Evolutionary conservation across 2,797 vertebrate species (phyloP).

Genomic region (Pantherophis vulpinus): DNA sequence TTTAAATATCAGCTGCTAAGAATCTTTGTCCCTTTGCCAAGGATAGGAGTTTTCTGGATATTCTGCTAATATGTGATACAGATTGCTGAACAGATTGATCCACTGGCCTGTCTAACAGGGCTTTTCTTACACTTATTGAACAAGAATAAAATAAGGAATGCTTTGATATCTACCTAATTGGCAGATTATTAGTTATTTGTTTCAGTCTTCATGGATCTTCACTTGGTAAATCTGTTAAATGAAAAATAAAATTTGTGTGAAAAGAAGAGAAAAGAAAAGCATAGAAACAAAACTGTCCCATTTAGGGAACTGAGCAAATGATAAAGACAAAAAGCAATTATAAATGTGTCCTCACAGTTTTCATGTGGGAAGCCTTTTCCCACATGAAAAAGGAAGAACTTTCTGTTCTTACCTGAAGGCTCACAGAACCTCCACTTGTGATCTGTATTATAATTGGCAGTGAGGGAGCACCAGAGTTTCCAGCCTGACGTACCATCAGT

Average conservation of each 20-base stretch:
- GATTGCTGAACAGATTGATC: neutral
- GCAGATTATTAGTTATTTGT: neutral
- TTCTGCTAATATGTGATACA: neutral
- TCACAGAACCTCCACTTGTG: conserved; percentile 1
- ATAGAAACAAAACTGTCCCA: neutral
- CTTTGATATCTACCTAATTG: neutral
- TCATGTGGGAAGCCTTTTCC: neutral
- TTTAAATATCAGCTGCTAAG: neutral
- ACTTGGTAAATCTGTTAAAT: neutral
- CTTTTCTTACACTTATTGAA: neutral
- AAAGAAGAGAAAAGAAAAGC: neutral
- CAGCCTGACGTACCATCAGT: neutral
- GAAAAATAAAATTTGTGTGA: neutral
- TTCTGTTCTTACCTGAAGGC: conserved; percentile 7
- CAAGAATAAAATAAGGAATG: neutral
- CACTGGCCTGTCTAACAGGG: neutral
- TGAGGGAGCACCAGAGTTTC: conserved; percentile 20
- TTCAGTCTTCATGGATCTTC: neutral
- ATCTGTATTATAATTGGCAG: neutral
- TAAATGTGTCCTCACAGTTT: neutral
- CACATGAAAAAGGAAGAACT: neutral
- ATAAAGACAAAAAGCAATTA: neutral
- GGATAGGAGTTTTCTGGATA: neutral
- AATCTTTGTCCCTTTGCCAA: neutral
- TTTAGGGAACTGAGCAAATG: neutral